phyloP scores from a whole-genome alignment of 1,140 invertebrate genomes.

The Nasonia vitripennis region DNA sequence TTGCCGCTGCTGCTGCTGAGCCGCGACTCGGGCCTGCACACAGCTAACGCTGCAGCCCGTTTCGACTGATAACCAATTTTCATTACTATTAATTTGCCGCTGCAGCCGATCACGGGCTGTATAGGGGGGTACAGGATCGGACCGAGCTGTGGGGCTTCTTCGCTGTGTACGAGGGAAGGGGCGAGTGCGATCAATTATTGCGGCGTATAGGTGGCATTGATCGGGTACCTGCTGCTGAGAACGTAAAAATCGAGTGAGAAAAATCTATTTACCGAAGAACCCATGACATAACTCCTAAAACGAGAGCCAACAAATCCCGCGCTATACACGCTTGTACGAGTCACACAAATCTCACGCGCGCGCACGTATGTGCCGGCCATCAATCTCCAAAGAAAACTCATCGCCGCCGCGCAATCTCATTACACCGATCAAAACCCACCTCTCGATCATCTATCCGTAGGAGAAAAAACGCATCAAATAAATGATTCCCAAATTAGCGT shows the following conservation, averaged over 20 bases:
- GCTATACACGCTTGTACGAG: not conserved
- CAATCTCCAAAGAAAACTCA: constrained; percentile 15
- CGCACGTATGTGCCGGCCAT: not conserved
- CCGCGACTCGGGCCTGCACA: constrained; percentile 39
- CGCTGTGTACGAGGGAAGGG: not conserved
- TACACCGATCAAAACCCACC: not conserved
- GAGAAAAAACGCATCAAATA: constrained; percentile 20
- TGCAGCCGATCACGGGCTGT: not conserved
- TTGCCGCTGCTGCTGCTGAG: not conserved
- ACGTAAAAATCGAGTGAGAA: too few species aligned
- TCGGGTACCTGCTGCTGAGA: not conserved
- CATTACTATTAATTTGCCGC: constrained; percentile 69
- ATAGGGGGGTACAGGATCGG: not conserved
- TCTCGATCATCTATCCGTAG: not conserved
- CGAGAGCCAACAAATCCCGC: not conserved
- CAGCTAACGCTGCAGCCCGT: constrained; percentile 18
- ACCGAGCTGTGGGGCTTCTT: constrained; percentile 33
- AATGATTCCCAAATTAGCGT: constrained; percentile 35
- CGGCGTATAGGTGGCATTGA: not conserved
- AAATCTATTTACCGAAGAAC: too few species aligned
- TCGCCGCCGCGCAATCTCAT: constrained; percentile 8
- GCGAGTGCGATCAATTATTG: not conserved
- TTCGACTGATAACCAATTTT: constrained; percentile 73
- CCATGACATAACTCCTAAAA: constrained; percentile 2
- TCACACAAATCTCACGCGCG: too few species aligned